Evolutionary conservation across 1,140 invertebrate species (phyloP).

Genomic region (Stegodyphus dumicola): DNA sequence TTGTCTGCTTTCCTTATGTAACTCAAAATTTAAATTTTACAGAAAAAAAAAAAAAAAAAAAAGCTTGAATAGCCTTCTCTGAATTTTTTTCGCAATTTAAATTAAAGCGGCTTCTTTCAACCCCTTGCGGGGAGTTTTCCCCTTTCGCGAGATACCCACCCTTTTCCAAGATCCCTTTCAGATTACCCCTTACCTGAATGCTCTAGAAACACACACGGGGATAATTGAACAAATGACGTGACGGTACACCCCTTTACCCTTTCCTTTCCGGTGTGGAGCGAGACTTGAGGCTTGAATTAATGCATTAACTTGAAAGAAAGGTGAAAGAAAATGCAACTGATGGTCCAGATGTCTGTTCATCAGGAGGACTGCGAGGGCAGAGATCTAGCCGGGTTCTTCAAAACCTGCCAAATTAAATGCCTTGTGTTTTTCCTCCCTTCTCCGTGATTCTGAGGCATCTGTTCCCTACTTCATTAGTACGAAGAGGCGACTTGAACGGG

Average conservation of each 20-base stretch:
- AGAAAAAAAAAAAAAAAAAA: no score
- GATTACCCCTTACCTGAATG: not conserved
- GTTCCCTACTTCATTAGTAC: not conserved
- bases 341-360: not conserved
- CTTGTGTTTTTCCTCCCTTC: not conserved
- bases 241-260: not conserved
- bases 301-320: not conserved
- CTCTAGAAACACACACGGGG: not conserved
- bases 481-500: no score
- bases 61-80: no score
- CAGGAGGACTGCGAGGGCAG: not conserved
- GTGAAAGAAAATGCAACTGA: not conserved
- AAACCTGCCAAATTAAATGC: not conserved
- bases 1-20: no score
- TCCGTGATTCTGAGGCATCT: not conserved
- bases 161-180: not conserved
- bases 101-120: no score
- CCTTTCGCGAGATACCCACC: no score
- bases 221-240: not conserved
- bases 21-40: no score
- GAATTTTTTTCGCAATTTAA: no score
- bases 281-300: not conserved
- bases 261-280: not conserved
- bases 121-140: no score
- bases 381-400: not conserved